Base-by-base conservation (phyloP, 2,113 vertebrate species). In the Acrocephalus kingi region DNA sequence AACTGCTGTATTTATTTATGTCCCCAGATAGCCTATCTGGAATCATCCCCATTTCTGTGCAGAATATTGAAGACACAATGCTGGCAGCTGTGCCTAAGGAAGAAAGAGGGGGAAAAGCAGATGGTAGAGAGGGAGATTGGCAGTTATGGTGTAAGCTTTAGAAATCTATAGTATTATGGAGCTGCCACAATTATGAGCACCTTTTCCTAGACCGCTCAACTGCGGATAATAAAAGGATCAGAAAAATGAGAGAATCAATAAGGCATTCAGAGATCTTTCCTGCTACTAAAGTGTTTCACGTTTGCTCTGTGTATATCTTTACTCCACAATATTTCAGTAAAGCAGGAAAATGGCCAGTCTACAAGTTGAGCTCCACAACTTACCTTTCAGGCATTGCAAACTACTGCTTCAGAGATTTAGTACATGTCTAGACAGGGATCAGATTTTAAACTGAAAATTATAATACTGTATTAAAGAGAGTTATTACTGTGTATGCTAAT, bases 211-310 rank as follows among this genome's bases (percentile, higher is more conserved):
- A 14, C 30, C 93, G 66, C 14, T 93, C 31, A 66, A 58, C 13
- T 48, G 56, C 56, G 62, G 49, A 52, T 77, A 63, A 74, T 55
- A 81, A 80, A 93, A 86, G 39, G 66, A 93, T 75, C 55, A 84
- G 67, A 77, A 93, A 74, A 93, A 83, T 24, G 28, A 71, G 64
- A 12, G 52, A 94, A 90, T 93, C 83, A 43, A 68, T 89, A 87
- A 71, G 45, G n/a, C 25, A 51, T 79, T 71, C 79, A 68, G 68
- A 95, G 10, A 24, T 90, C 61, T 72, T 90, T 92, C 56, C 28
- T 86, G 19, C 56, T 93, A 3, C 72, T 77, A 28, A 15, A 54
- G 11, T 14, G 25, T 56, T 87, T 84, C 73, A 52, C 7, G 1
- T 93, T 89, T 78, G 79, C 56, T 61, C 19, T 77, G 14, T 71